Evolutionary conservation across 2,113 vertebrate species (phyloP), one percentile per base, ranked within the genome.

Genomic region (Bambusicola thoracicus): DNA sequence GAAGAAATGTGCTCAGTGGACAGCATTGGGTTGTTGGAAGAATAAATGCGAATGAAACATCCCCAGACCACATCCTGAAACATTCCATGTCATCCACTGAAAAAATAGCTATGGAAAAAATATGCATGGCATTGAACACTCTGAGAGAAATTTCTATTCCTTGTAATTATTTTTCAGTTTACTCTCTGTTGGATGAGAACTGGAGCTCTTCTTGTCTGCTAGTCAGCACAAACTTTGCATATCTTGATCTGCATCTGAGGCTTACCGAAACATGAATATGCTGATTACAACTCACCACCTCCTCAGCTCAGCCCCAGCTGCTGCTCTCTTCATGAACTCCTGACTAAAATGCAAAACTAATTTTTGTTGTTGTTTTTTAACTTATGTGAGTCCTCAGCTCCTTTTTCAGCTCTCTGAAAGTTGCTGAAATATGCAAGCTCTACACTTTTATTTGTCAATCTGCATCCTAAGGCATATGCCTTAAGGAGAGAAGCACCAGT

Each of bases 221-320:
- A 30, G 53, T 92, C 93, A 96, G 92, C 90, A 94, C 77, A 96
- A 93, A 84, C 69, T 93, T 84, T 59, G 48, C 58, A 75, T 95
- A 84, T 92, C 89, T 93, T 86, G 77, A 79, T 92, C 84, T 66
- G 78, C 87, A 94, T 95, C 93, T 95, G 79, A 90, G 76, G 34
- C 91, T 91, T 30, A 34, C 75, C 66, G 43, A 82, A 94, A 94
- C 94, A 94, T 76, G 62, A 90, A 44, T 22, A 8, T 29, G n/a
- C 66, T 94, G 92, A 95, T 94, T 92, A 65, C 2, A 2, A 13
- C 63, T 89, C 55, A 90, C 20, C 27, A 55, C 62, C 63, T 85
- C 49, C 81, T 41, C 55, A 34, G 44, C 81, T 85, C 91, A 73
- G 44, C 55, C 84, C 87, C 95, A 95, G 92, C 84, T 94, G 95